Percentiles rank a stretch among this genome's conserved stretches.
Evolutionary conservation across 2,888 invertebrate species (phyloP).

Genomic region (Cerastis rubricosa): DNA sequence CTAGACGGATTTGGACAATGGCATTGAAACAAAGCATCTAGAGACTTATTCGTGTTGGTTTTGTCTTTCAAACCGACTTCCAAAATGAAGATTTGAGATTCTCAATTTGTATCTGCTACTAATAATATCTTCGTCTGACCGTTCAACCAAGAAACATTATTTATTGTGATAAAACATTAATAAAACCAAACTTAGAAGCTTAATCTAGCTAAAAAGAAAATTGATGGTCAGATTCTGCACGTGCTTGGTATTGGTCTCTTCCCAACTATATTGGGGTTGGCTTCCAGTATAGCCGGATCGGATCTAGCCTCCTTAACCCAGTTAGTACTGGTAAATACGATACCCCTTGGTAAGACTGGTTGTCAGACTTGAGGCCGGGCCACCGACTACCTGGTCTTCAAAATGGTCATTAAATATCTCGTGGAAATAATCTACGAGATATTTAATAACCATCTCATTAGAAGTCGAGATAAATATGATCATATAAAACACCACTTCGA

Average conservation of each 20-base stretch:
- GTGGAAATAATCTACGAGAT: no score
- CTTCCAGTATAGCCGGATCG: no score
- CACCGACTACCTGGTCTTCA: no score
- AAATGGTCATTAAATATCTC: no score
- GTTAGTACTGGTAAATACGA: no score
- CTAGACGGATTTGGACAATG: background rate
- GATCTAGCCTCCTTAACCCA: no score
- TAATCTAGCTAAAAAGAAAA: background rate
- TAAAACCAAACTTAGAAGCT: background rate
- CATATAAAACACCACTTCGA: background rate
- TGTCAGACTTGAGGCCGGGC: no score
- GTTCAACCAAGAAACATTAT: background rate
- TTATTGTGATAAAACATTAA: slow-evolving; percentile 13
- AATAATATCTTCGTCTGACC: background rate
- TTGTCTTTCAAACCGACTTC: background rate
- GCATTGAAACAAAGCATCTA: background rate
- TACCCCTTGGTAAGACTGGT: no score
- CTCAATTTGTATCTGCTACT: background rate
- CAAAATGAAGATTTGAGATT: background rate
- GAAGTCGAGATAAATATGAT: background rate
- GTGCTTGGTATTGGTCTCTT: background rate
- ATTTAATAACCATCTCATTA: background rate
- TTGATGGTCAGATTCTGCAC: background rate
- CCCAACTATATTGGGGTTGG: no score
- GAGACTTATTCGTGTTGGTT: background rate